Base-by-base conservation (phyloP, 2,888 invertebrate genomes). In the Acronicta leporina region DNA sequence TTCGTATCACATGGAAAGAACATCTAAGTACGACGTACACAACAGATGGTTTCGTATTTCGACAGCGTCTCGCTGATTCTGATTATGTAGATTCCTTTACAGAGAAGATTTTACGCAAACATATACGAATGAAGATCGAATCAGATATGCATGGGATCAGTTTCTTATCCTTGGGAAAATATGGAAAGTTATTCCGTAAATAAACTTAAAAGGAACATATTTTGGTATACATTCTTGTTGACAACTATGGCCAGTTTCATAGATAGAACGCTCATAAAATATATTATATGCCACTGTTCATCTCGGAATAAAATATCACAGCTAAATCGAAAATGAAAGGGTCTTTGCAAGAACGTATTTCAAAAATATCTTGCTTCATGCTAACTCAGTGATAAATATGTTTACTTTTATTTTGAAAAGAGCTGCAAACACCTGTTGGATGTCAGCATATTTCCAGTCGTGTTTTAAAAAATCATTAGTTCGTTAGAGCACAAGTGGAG, bases 61-160 rank as follows among this genome's bases (percentile, higher is more conserved):
- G 84, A 82, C 83, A 83, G 77, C 87, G 87, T 91, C 84, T 87
- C 86, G 85, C 87, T 87, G 89, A 87, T 86, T 90, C 86, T 90
- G 91, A 91, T 90, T 91, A 91, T 92, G 91, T 89, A 90, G 87
- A 92, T 91, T 90, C 82, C 84, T 85, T 84, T 87, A 87, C 86
- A 86, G 79, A 85, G 81, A 82, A 88, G 86, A 87, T 89, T 90
- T 89, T 86, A 90, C 90, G 88, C 89, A 91, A 91, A 91, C 87
- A 20, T 87, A 87, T 87, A 87, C 85, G 88, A 89, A 90, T 89
- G 88, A 87, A 87, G 87, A 90, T 88, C 90, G 86, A 90, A 91
- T 91, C 90, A 90, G 88, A 90, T 92, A 90, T 91, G 90, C 89
- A 91, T 90, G 86, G 90, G 88, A 90, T 90, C 89, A 87, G 88